phyloP scores from a whole-genome alignment of 2,888 invertebrate species.

The Mesorhabditis sp. region DNA sequence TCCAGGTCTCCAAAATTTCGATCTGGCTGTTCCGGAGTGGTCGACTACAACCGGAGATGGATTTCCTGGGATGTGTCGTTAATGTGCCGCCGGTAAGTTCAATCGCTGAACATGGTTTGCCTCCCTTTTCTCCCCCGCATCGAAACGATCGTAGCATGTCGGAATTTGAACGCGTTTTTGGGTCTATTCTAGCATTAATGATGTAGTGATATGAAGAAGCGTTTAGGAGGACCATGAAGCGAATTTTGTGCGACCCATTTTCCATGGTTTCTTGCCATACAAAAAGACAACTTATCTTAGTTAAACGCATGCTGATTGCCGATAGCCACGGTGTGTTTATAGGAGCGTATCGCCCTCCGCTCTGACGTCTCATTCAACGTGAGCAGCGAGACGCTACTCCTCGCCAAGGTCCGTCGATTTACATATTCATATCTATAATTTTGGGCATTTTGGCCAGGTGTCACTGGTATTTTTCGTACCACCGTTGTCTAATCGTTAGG shows the following conservation, averaged over 20 bases:
- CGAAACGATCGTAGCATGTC: too few relatives aligned
- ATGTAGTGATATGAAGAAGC: too few relatives aligned
- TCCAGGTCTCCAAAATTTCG: slow-evolving; percentile 36
- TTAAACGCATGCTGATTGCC: too few relatives aligned
- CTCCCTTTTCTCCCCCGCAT: not conserved
- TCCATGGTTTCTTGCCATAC: too few relatives aligned
- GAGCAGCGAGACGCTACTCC: slow-evolving; percentile 36
- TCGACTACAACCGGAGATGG: slow-evolving; percentile 45
- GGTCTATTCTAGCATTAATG: too few relatives aligned
- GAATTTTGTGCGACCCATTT: too few relatives aligned
- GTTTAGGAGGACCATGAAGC: too few relatives aligned
- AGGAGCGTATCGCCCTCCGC: slow-evolving; percentile 50
- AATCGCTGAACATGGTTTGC: not conserved
- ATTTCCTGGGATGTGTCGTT: slow-evolving; percentile 53
- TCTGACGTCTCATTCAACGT: slow-evolving; percentile 53
- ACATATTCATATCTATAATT: not conserved
- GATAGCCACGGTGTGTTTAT: not conserved
- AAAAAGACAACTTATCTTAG: too few relatives aligned
- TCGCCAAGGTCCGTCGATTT: slow-evolving; percentile 31
- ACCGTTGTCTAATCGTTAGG: too few relatives aligned
- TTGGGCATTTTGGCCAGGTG: not conserved
- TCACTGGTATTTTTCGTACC: not conserved
- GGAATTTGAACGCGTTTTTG: too few relatives aligned
- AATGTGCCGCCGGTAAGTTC: slow-evolving; percentile 38
- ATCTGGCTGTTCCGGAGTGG: slow-evolving; percentile 46